These are phyloP conservation scores for Bubo scandiacus DNA, from an alignment of 2,113 vertebrate genomes.

Conservation along the genomic window DNA sequence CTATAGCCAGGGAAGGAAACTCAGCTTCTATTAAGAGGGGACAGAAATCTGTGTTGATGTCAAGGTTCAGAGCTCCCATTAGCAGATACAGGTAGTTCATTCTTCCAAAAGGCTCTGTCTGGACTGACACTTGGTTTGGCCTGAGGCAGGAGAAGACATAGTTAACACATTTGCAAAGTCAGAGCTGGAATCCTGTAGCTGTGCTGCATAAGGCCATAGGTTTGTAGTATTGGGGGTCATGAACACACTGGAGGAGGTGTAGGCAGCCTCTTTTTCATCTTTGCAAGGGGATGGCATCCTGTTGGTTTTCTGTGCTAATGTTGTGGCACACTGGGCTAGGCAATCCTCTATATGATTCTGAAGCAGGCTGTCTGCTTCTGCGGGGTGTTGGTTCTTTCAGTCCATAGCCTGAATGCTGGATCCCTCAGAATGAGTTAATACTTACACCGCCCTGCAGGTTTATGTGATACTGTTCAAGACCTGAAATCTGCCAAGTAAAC, in stretches of 20 bases:
- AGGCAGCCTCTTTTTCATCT: neutral
- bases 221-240: neutral
- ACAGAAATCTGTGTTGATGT: neutral
- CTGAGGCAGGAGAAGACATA: neutral
- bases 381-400: neutral
- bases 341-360: fast-evolving
- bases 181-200: neutral
- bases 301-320: neutral
- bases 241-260: neutral
- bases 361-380: neutral
- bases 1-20: neutral
- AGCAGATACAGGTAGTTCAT: neutral
- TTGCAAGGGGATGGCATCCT: neutral
- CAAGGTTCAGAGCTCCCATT: neutral
- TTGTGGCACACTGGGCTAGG: neutral
- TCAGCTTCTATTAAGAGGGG: neutral
- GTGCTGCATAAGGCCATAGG: neutral
- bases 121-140: neutral
- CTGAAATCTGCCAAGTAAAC: neutral
- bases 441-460: neutral
- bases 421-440: neutral
- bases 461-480: neutral
- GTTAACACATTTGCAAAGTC: neutral
- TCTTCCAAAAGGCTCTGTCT: neutral
- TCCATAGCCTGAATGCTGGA: neutral